Percentiles rank a stretch among this genome's conserved stretches.
Evolutionary conservation across 35 echinoderm and acorn worm species (phyloP).

Genomic region (Anneissia japonica): DNA sequence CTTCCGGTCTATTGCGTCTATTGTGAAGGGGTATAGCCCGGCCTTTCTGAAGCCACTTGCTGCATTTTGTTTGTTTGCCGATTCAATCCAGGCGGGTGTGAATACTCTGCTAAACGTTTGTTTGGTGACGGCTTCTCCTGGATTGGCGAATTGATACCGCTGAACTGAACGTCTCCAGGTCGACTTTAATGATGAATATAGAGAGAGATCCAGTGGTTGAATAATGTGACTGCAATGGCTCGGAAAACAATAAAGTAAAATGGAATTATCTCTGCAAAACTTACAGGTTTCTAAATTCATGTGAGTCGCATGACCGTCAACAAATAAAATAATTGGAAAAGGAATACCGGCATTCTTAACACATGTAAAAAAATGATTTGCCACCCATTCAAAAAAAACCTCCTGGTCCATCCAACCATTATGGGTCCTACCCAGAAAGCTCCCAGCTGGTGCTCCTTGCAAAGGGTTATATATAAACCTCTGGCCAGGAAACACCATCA

Average conservation of each 20-base stretch:
- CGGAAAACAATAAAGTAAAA: constrained; percentile 51
- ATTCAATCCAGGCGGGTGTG: constrained; percentile 40
- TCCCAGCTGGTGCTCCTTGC: not conserved
- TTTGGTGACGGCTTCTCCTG: constrained; percentile 47
- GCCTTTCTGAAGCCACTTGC: constrained; percentile 29
- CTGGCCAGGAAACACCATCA: constrained; percentile 9
- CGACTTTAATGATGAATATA: constrained; percentile 46
- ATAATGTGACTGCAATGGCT: constrained; percentile 54
- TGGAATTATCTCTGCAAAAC: constrained; percentile 30
- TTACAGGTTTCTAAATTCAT: not conserved
- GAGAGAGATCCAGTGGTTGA: constrained; percentile 57
- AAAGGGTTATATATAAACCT: constrained; percentile 17
- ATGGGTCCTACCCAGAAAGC: not conserved
- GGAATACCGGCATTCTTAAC: not conserved
- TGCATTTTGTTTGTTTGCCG: constrained; percentile 2
- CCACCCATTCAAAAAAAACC: constrained; percentile 27
- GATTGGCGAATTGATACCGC: constrained; percentile 29
- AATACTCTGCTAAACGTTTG: constrained; percentile 43
- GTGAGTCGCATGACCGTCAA: not conserved
- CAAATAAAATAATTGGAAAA: constrained; percentile 2
- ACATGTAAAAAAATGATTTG: constrained; percentile 15
- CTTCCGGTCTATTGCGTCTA: not conserved
- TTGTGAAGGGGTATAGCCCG: constrained; percentile 41
- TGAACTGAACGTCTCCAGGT: constrained; percentile 35
- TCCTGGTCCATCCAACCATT: constrained; percentile 28